Evolutionary conservation across 2,113 vertebrate genomes (phyloP), one percentile per base, ranked within the genome.

Genomic region (Gobio gobio): DNA sequence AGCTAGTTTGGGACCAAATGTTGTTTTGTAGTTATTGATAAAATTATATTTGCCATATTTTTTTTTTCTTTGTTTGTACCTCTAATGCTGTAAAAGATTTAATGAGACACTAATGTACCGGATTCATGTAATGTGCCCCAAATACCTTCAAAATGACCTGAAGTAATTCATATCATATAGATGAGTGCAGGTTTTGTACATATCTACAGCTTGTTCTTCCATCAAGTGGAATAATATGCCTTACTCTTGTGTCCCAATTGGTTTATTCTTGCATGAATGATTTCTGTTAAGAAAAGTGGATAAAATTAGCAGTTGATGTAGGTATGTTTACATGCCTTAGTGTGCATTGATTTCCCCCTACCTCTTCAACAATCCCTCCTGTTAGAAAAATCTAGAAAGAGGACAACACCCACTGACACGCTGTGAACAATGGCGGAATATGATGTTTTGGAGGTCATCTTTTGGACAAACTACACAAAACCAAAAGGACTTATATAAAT

Each of bases 221-320:
- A 8, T 78, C 77, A 78, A 80, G 78, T 66, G 78, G 20, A 80
- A 80, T 82, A 82, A 82, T 68, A 49, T n/a, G 79, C 45, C 63
- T 68, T 26, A 68, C 22, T 68, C 45, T 82, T 54, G n/a, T 68
- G 40, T 40, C 58, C 59, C 78, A 80, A 64, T 64, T 47, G 78
- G 61, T 82, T 82, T 51, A 51, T 66, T 66, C 20, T 14, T 51
- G 63, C 40, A 68, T 82, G 79, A 36, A 68, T 66, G 63, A 82
- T 36, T 82, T 49, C 24, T 14, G 61, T 68, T 82, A 33, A 82
- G 13, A 26, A 68, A 29, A 61, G 36, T 79, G 36, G 36, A 80
- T 47, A 36, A 14, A 66, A 49, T 29, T 47, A 6, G 24, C 20
- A n/a, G 26, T 51, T 36, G 58, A 54, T 40, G 29, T 56, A 56